phyloP scores from a whole-genome alignment of 1,140 invertebrate species.

The Drosophila sucinea region DNA sequence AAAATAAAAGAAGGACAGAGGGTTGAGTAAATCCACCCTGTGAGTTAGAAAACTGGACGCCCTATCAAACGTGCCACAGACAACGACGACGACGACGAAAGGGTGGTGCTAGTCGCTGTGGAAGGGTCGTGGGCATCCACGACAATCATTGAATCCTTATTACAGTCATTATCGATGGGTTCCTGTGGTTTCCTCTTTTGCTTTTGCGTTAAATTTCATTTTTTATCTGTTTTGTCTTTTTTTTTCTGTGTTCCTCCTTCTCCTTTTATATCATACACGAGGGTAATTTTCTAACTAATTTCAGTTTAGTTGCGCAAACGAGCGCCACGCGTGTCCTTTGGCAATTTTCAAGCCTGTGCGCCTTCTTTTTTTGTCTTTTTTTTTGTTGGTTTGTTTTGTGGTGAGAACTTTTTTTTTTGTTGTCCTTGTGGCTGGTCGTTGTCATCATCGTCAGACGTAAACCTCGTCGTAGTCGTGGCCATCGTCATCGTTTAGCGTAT shows the following conservation, averaged over 20 bases:
- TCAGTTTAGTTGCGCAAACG: conserved; percentile 79
- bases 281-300: conserved; percentile 74
- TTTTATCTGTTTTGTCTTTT: conserved; percentile 51
- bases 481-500: conserved; percentile 71
- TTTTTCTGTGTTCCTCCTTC: conserved; percentile 39
- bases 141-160: conserved; percentile 81
- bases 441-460: conserved; percentile 18
- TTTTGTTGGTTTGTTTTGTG: conserved; percentile 5
- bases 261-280: conserved; percentile 40
- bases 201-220: conserved; percentile 57
- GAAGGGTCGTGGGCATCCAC: conserved; percentile 34
- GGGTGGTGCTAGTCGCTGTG: conserved; percentile 40
- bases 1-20: conserved; percentile 31
- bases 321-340: conserved; percentile 72
- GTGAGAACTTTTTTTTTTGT: conserved; percentile 59
- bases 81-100: conserved; percentile 29
- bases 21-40: conserved; percentile 52
- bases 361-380: conserved; percentile 35
- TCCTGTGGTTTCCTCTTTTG: conserved; percentile 39
- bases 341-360: conserved; percentile 70
- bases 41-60: conserved; percentile 25
- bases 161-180: conserved; percentile 73
- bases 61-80: conserved; percentile 59
- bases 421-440: conserved; percentile 18
- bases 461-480: neutral